Conservation (phyloP, 2,888 invertebrate genomes). For the Desoria tigrina region DNA sequence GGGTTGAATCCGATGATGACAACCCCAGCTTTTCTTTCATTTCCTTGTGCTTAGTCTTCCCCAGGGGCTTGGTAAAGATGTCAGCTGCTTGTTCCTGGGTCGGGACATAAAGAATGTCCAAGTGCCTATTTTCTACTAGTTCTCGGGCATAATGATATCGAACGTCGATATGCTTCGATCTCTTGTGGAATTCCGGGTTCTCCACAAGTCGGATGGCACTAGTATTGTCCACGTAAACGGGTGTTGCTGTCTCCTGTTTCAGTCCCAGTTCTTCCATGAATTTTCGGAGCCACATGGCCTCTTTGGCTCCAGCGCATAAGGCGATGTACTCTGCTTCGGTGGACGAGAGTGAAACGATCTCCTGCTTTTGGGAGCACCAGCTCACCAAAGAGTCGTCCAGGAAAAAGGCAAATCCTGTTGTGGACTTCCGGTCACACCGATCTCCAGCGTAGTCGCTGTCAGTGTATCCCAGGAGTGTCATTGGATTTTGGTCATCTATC, state of each 20-base stretch:
- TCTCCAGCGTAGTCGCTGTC: slow-evolving; percentile 49
- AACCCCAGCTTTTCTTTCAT: slow-evolving; percentile 29
- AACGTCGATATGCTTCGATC: slow-evolving; percentile 17
- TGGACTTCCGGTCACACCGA: slow-evolving; percentile 39
- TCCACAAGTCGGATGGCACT: slow-evolving; percentile 45
- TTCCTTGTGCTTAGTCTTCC: slow-evolving; percentile 39
- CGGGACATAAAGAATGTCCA: slow-evolving; percentile 9
- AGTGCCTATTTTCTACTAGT: slow-evolving; percentile 12
- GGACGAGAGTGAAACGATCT: slow-evolving; percentile 31
- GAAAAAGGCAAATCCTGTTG: slow-evolving; percentile 38
- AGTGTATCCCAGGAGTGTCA: slow-evolving; percentile 41
- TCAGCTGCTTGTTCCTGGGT: slow-evolving; percentile 18
- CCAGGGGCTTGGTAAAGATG: slow-evolving; percentile 20
- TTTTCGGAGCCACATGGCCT: slow-evolving; percentile 36
- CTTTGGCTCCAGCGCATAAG: slow-evolving; percentile 26
- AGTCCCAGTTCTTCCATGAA: slow-evolving; percentile 30
- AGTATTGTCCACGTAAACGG: slow-evolving; percentile 21
- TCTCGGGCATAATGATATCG: slow-evolving; percentile 40
- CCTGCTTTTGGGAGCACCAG: slow-evolving; percentile 45
- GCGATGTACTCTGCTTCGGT: slow-evolving; percentile 50
- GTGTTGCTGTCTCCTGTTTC: no score
- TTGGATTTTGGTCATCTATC: not conserved
- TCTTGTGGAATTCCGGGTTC: slow-evolving; percentile 46
- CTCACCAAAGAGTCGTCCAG: slow-evolving; percentile 15
- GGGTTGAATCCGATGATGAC: no score